Evolutionary conservation across 1,140 invertebrate genomes (phyloP).

Genomic region (Bombus difficillimus): DNA sequence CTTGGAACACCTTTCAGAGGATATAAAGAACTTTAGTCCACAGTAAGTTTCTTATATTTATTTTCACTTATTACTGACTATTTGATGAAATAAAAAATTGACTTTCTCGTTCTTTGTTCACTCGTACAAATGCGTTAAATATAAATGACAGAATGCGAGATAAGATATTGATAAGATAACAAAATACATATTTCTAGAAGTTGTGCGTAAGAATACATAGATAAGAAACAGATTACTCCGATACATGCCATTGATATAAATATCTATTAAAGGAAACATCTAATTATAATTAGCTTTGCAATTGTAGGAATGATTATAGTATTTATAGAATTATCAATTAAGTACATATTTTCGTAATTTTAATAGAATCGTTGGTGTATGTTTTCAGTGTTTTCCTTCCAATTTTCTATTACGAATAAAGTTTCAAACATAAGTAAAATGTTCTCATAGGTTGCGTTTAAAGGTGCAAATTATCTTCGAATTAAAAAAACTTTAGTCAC

Average conservation of each 20-base stretch:
- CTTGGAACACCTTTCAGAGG: conserved; percentile 32
- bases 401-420: neutral
- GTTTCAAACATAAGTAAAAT: too few relatives aligned
- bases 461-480: too few relatives aligned
- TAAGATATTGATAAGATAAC: neutral
- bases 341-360: neutral
- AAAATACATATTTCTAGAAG: neutral
- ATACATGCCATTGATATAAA: too few relatives aligned
- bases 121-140: neutral
- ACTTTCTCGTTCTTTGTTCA: neutral
- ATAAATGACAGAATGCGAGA: neutral
- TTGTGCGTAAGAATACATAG: neutral
- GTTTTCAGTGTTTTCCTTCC: neutral
- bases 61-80: conserved; percentile 1
- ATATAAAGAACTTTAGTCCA: conserved; percentile 38
- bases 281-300: neutral
- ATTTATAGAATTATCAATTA: neutral
- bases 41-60: conserved; percentile 45
- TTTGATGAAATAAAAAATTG: neutral
- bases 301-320: neutral
- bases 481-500: too few relatives aligned
- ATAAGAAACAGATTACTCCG: neutral
- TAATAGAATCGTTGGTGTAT: neutral
- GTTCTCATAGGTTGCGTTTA: too few relatives aligned
- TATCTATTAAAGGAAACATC: neutral